A percentile compares a stretch with the other conserved stretches of the same genome.
phyloP scores from a whole-genome alignment of 2,113 vertebrate species.

The Takifugu bimaculatus region DNA sequence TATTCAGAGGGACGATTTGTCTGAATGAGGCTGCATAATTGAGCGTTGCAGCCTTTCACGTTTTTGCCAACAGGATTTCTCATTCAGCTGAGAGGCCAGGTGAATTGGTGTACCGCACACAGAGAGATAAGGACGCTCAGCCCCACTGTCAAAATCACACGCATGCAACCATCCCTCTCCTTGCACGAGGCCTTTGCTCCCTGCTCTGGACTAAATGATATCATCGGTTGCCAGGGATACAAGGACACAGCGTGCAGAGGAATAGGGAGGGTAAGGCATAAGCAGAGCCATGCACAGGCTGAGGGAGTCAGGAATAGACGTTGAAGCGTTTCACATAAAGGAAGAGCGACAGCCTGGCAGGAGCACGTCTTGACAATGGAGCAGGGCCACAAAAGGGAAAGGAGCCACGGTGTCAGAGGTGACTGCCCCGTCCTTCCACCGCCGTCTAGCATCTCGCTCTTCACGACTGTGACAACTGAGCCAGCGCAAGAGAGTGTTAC shows the following conservation, averaged over 20 bases:
- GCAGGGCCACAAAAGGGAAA: slow-evolving; percentile 28
- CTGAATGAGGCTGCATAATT: not conserved
- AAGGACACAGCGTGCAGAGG: slow-evolving; percentile 64
- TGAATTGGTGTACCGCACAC: not conserved
- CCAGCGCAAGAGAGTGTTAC: slow-evolving; percentile 20
- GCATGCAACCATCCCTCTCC: slow-evolving; percentile 45
- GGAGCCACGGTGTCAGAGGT: slow-evolving; percentile 30
- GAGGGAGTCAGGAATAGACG: slow-evolving; percentile 46
- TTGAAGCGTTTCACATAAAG: slow-evolving; percentile 28
- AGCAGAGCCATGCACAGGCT: slow-evolving; percentile 47
- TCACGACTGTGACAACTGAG: slow-evolving; percentile 31
- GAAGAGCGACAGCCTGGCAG: slow-evolving; percentile 37
- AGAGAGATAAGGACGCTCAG: slow-evolving; percentile 7
- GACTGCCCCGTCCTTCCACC: slow-evolving; percentile 26
- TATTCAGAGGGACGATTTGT: slow-evolving; percentile 6
- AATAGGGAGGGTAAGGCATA: slow-evolving; percentile 56
- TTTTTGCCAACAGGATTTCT: not conserved
- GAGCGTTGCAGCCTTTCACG: not conserved
- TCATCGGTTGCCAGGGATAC: slow-evolving; percentile 77
- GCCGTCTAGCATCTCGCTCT: slow-evolving; percentile 30
- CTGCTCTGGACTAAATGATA: slow-evolving; percentile 70
- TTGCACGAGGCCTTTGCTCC: slow-evolving; percentile 59
- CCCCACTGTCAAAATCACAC: slow-evolving; percentile 43
- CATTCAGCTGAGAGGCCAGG: not conserved
- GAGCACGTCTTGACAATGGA: slow-evolving; percentile 35